Evolutionary conservation across 2,888 invertebrate genomes (phyloP).

Genomic region (Netelia fuscicornis): DNA sequence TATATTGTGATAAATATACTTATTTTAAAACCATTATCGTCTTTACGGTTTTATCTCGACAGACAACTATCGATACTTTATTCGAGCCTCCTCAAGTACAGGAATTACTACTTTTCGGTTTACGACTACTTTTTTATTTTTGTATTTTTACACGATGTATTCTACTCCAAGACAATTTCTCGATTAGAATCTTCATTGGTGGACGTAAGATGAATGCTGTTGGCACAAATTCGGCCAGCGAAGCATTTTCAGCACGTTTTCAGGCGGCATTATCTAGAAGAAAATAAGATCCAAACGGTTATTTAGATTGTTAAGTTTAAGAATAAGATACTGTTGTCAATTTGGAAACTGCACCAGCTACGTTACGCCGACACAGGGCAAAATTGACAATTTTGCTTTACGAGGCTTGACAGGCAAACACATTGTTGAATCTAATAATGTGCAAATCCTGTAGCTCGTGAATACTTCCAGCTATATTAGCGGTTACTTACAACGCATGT

Average conservation of each 20-base stretch:
- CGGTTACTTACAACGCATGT: conserved; percentile 29
- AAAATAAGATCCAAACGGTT: not conserved
- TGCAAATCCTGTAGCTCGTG: conserved; percentile 39
- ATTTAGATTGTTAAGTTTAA: not conserved
- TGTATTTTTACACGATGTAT: not conserved
- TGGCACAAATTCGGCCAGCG: not conserved
- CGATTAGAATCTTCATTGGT: not conserved
- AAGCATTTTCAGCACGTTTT: not conserved
- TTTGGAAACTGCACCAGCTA: conserved; percentile 60
- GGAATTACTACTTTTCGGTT: too few species aligned
- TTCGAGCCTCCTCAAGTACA: too few species aligned
- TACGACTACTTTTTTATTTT: not conserved
- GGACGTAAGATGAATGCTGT: not conserved
- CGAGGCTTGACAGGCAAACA: conserved; percentile 47
- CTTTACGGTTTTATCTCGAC: too few species aligned
- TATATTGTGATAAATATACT: conserved; percentile 65
- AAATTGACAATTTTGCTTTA: conserved; percentile 55
- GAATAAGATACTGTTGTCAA: conserved; percentile 26
- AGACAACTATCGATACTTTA: too few species aligned
- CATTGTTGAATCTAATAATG: conserved; percentile 8
- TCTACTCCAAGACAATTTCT: not conserved
- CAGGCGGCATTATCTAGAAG: not conserved
- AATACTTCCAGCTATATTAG: not conserved
- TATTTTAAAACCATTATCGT: conserved; percentile 80
- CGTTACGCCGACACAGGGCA: conserved; percentile 47